phyloP scores from a whole-genome alignment of 2,113 vertebrate species.

The Myotis davidii region DNA sequence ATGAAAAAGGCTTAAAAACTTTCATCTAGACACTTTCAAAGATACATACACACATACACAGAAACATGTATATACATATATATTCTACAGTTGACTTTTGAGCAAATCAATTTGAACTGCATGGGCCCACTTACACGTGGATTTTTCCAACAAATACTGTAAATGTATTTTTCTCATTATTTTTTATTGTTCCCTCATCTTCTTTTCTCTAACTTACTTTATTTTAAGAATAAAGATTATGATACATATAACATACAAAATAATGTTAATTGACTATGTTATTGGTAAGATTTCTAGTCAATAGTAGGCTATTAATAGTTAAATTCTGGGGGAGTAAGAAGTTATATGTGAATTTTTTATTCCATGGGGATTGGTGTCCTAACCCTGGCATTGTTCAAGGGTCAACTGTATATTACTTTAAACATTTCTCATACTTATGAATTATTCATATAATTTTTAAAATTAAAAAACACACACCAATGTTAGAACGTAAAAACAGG shows the following conservation, averaged over 20 bases:
- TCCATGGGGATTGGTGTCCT: neutral
- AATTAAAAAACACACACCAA: neutral
- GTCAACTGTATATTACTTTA: neutral
- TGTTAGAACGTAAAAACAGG: neutral
- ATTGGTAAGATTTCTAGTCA: neutral
- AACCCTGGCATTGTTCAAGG: neutral
- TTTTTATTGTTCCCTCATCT: neutral
- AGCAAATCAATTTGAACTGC: neutral
- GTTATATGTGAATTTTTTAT: neutral
- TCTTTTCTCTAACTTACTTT: neutral
- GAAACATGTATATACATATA: neutral
- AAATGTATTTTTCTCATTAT: neutral
- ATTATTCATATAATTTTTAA: neutral
- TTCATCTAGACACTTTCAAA: constrained; percentile 19
- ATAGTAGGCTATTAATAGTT: neutral
- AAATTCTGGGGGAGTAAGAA: neutral
- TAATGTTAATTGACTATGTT: neutral
- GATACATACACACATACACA: neutral
- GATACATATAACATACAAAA: neutral
- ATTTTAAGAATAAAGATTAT: neutral
- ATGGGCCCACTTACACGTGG: neutral
- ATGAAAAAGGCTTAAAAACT: neutral
- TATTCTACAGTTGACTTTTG: neutral
- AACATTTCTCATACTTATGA: neutral
- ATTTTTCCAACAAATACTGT: neutral